Conservation (phyloP, 2,113 vertebrate genomes). For the Oryzias celebensis region DNA sequence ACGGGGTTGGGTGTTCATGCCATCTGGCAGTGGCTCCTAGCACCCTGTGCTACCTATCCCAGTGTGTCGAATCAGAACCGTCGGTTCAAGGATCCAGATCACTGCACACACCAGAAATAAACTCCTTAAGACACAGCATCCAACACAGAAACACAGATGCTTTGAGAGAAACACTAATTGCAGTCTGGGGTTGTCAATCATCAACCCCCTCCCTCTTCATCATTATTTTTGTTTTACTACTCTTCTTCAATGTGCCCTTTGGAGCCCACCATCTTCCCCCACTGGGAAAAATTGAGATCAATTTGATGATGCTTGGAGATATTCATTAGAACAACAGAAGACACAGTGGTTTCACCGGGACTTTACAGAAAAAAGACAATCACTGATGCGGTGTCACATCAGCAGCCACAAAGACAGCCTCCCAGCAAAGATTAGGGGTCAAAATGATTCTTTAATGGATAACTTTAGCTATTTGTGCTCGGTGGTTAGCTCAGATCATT, state of each 20-base stretch:
- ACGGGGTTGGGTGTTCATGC: conserved; percentile 72
- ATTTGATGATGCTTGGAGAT: conserved; percentile 36
- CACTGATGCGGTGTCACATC: conserved; percentile 10
- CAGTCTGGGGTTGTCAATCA: conserved; percentile 94
- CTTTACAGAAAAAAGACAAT: conserved; percentile 14
- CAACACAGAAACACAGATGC: conserved; percentile 55
- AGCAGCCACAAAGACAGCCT: not conserved
- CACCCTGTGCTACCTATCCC: conserved; percentile 85
- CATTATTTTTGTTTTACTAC: conserved; percentile 36
- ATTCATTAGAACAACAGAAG: conserved; percentile 51
- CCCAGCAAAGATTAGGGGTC: conserved; percentile 5
- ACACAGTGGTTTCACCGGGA: conserved; percentile 17
- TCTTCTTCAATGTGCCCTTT: conserved; percentile 43
- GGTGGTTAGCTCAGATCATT: not conserved
- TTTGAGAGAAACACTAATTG: conserved; percentile 89
- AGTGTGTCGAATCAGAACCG: conserved; percentile 89
- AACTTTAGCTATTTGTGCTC: not conserved
- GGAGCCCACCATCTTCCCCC: conserved; percentile 11
- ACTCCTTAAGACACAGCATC: conserved; percentile 31
- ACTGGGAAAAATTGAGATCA: conserved; percentile 40
- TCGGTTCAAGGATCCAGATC: conserved; percentile 90
- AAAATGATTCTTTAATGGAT: conserved; percentile 15
- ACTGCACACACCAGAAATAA: conserved; percentile 76
- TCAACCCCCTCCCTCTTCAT: conserved; percentile 38
- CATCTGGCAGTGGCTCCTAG: conserved; percentile 89